Base-by-base conservation (phyloP, 2,113 vertebrate genomes). In the Urocolius indicus region DNA sequence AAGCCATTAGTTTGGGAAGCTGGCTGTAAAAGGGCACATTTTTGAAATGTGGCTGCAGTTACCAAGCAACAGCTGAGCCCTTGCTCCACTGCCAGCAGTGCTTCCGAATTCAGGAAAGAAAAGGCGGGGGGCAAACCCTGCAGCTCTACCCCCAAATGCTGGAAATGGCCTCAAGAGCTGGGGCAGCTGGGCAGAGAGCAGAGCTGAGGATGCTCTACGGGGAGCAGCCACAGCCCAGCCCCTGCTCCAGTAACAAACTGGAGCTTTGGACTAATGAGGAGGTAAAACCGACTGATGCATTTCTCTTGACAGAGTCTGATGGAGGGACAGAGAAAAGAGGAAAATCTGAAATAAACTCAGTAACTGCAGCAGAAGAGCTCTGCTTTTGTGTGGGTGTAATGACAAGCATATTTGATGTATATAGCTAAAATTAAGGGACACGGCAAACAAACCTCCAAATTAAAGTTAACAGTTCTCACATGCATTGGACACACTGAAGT, bases 51-150 rank as follows among this genome's bases (percentile, higher is more conserved):
- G 83, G 84, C 87, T 96, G 82, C 10, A 13, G 97, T 97, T 94
- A 94, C 97, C 90, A 94, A 66, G 97, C 95, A 97, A 97, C 95
- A 65, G 93, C 65, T 26, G 61, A 89, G 77, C 81, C 87, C 82
- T 61, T 34, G 81, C 85, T 71, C 90, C 1, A 18, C 72, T 78
- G 87, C 71, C 75, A 68, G 83, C 91, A 73, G 58, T 8, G 54
- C 57, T 30, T 51, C 63, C 4, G 18, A 34, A 57, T 27, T 45
- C 1, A 6, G 38, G 30, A 14, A 11, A 23, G 13, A 57, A 17
- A 49, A 36, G 14, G 34, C 27, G 63, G 8, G 68, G 63, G 34
- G 19, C 9, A 17, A 17, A 11, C 29, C 43, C 59, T 5, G 3
- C 48, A 12, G 66, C 45, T 7, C 4, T 2, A 5, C 48, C 52